Base-by-base conservation (phyloP, 2,888 invertebrate genomes). In the Apoda limacodes region DNA sequence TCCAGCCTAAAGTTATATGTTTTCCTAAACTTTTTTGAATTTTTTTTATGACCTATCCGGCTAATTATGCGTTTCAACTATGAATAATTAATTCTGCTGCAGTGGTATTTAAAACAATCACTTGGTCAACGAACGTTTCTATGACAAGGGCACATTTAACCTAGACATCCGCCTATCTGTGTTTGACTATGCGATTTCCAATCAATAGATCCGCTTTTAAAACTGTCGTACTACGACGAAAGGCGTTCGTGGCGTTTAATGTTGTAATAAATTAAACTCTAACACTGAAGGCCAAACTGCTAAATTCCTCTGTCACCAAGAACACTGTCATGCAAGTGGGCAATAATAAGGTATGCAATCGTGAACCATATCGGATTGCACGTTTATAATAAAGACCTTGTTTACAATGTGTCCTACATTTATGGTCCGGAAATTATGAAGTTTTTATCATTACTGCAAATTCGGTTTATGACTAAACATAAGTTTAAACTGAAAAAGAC, bases 151-250 rank as follows among this genome's bases (percentile, higher is more conserved):
- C 71, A 17, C 17, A 7, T 6, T 7, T 17, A 62, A 67, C 66
- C 59, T 55, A 68, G 56, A 68, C 58, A 74, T 76, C 71, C 68
- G 69, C 65, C 62, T 65, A 50, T 50, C 41, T 7, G 40, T 48
- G 45, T 55, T 57, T 24, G 36, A 35, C 32, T 61, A 62, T 58
- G 52, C 45, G 56, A 59, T 54, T 50, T 51, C 38, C 56, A 65
- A 71, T 70, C 70, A 63, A 76, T 76, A 49, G 74, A 68, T 69
- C 49, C 70, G 74, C 72, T 64, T 67, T 64, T 67, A 64, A 62
- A 63, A 59, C 60, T 64, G 67, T 69, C 67, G 61, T 43, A 39
- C 17, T 53, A 51, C 52, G 53, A 52, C 42, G 44, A 54, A 57
- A 52, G 47, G 48, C 48, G 52, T 46, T 35, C 47, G 35, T 39